Percentiles rank a stretch among this genome's conserved stretches.
Evolutionary conservation across 2,888 invertebrate genomes (phyloP).

Genomic region (Tineola bisselliella): DNA sequence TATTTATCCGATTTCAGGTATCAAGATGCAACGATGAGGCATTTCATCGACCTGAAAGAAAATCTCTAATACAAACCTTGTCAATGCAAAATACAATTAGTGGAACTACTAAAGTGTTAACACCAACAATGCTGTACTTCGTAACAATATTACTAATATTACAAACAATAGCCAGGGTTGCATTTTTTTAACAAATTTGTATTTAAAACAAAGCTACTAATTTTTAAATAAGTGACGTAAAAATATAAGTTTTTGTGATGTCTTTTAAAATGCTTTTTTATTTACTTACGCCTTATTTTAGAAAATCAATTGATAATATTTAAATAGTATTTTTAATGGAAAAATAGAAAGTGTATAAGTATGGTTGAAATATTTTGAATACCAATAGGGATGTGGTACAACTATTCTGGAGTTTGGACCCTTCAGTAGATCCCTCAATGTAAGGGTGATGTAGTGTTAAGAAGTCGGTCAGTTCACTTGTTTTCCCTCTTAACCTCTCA

Average conservation of each 20-base stretch:
- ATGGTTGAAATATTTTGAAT: background rate
- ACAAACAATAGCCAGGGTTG: constrained; percentile 52
- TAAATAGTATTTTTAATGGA: background rate
- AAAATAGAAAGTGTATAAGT: too few species aligned
- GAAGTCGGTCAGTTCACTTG: constrained; percentile 49
- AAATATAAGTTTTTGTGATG: constrained; percentile 23
- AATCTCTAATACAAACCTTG: constrained; percentile 14
- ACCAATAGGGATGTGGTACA: background rate
- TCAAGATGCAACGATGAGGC: constrained; percentile 56
- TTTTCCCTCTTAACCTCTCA: constrained; percentile 25
- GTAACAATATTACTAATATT: constrained; percentile 47
- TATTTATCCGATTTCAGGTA: constrained; percentile 26
- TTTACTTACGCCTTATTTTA: background rate
- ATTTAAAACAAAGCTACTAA: constrained; percentile 12
- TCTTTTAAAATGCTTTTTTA: constrained; percentile 15
- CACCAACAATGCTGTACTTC: constrained; percentile 45
- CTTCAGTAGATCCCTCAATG: background rate
- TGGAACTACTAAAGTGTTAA: constrained; percentile 29
- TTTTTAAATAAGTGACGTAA: background rate
- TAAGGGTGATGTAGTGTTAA: constrained; percentile 27
- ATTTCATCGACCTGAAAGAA: constrained; percentile 35
- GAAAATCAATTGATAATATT: constrained; percentile 22
- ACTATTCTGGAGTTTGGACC: background rate
- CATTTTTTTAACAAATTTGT: constrained; percentile 33
- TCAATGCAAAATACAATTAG: background rate